Conservation (phyloP, 1,140 invertebrate genomes). For the Drosophila pandora region DNA sequence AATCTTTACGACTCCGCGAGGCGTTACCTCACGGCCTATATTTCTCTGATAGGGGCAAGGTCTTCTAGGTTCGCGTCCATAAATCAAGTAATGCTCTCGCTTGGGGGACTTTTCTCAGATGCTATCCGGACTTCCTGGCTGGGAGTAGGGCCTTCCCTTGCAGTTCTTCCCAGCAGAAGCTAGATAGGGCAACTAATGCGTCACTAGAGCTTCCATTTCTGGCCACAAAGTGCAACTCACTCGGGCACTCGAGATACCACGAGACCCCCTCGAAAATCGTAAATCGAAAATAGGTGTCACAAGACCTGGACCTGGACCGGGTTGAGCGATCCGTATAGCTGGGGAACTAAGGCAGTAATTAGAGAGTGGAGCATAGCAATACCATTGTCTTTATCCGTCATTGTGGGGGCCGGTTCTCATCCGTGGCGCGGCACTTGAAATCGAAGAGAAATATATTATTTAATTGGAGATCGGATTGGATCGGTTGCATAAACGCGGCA, state of each 20-base stretch:
- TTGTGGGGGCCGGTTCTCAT: slow-evolving; percentile 49
- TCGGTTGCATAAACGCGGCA: not conserved
- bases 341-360: not conserved
- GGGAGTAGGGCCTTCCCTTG: not conserved
- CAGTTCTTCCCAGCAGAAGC: not conserved
- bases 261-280: not conserved
- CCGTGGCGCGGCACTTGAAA: slow-evolving; percentile 69
- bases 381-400: slow-evolving; percentile 70
- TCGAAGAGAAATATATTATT: slow-evolving; percentile 53
- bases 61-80: not conserved
- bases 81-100: slow-evolving; percentile 13
- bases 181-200: not conserved
- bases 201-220: not conserved
- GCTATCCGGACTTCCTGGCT: not conserved
- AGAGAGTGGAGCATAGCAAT: not conserved
- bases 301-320: not conserved
- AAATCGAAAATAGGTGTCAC: not conserved
- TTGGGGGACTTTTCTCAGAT: not conserved
- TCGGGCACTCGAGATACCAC: not conserved
- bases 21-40: slow-evolving; percentile 30
- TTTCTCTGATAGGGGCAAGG: not conserved
- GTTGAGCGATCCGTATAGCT: slow-evolving; percentile 16
- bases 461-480: slow-evolving; percentile 10
- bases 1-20: slow-evolving; percentile 34
- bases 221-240: not conserved